A percentile compares a stretch with the other conserved stretches of the same genome.
These are phyloP conservation scores for Axea sp. DNA, from an alignment of 2,888 invertebrate genomes.

Conservation along the genomic window DNA sequence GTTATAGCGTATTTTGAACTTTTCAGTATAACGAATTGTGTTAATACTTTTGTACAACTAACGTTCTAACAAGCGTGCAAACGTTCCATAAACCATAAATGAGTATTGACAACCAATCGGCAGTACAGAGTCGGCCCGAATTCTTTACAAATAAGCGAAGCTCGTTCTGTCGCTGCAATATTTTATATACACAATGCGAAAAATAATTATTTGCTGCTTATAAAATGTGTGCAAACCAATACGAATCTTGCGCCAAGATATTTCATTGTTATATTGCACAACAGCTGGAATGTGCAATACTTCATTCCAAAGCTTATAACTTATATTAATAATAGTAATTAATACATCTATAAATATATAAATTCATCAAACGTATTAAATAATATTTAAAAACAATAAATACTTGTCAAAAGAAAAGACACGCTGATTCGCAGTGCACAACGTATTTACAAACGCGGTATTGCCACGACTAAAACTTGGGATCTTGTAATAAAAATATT, in stretches of 20 bases:
- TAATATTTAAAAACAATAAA: too few species aligned
- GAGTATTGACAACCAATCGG: conserved; percentile 43
- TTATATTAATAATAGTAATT: too few species aligned
- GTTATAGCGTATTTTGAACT: too few species aligned
- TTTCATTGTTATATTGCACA: conserved; percentile 10
- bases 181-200: conserved; percentile 10
- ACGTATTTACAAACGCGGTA: too few species aligned
- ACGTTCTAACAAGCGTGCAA: conserved; percentile 25
- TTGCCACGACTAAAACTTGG: too few species aligned
- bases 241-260: too few species aligned
- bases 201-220: conserved; percentile 11
- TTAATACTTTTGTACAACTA: conserved; percentile 35
- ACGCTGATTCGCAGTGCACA: too few species aligned
- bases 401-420: too few species aligned
- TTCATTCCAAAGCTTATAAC: too few species aligned
- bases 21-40: conserved; percentile 5
- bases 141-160: conserved; percentile 5
- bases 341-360: too few species aligned
- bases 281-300: conserved; percentile 8
- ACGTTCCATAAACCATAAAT: conserved; percentile 5
- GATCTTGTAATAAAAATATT: conserved; percentile 4
- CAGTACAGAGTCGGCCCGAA: conserved; percentile 43
- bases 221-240: too few species aligned
- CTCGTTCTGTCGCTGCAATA: neutral
- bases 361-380: too few species aligned